A percentile compares a stretch with the other conserved stretches of the same genome.
Evolutionary conservation across 2,797 vertebrate species (phyloP).

Genomic region (Pteronotus mesoamericanus): DNA sequence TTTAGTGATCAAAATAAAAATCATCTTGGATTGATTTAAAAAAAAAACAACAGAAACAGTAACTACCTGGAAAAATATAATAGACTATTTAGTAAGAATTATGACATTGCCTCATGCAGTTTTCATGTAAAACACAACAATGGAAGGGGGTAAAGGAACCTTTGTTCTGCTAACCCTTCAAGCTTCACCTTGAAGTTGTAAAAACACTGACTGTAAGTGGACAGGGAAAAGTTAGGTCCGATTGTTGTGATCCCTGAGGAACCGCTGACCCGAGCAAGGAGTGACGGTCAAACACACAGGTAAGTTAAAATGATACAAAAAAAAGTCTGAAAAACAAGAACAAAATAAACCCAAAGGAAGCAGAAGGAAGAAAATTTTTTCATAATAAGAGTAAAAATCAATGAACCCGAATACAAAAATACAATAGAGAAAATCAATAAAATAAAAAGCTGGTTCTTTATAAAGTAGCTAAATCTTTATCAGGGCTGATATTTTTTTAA

Average conservation of each 20-base stretch:
- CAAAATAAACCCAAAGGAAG: neutral
- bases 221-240: neutral
- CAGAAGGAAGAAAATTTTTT: neutral
- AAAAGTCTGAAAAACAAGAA: neutral
- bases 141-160: neutral
- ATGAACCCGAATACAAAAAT: neutral
- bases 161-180: neutral
- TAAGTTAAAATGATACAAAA: constrained; percentile 5
- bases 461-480: neutral
- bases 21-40: too few relatives aligned
- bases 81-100: neutral
- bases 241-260: neutral
- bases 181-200: too few relatives aligned
- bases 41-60: neutral
- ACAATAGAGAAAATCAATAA: neutral
- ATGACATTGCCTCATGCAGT: too few relatives aligned
- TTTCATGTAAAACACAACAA: neutral
- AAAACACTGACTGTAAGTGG: neutral
- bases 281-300: neutral
- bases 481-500: neutral
- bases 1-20: too few relatives aligned
- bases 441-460: neutral
- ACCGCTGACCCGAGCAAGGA: neutral
- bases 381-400: neutral
- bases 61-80: neutral